Conservation (phyloP, 2,797 vertebrate genomes). For the Acrossocheilus wenchowensis region DNA sequence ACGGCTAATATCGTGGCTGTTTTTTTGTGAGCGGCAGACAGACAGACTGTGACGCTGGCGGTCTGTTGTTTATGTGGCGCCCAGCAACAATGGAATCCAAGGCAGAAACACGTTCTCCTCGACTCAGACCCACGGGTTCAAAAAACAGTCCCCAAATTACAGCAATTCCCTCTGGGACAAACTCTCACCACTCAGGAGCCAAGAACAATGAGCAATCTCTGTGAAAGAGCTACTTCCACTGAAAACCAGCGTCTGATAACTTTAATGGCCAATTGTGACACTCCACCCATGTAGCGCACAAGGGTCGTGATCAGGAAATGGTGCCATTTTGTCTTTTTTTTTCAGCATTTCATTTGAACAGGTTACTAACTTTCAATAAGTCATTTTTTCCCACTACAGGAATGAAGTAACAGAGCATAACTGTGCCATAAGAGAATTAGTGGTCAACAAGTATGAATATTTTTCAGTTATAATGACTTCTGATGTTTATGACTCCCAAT, state of each 20-base stretch:
- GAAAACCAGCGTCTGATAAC: constrained; percentile 11
- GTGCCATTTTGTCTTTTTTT: not conserved
- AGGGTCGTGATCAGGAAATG: not conserved
- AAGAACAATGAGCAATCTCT: constrained; percentile 8
- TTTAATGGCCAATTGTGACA: not conserved
- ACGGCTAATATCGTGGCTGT: constrained; percentile 15
- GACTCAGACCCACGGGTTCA: not conserved
- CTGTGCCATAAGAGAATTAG: not conserved
- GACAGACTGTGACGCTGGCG: not conserved
- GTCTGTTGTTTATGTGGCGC: constrained; percentile 11
- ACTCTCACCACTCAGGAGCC: not conserved
- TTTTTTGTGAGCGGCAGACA: not conserved
- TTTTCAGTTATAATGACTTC: not conserved
- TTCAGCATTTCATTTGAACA: not conserved
- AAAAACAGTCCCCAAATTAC: constrained; percentile 22
- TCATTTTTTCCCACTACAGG: not conserved
- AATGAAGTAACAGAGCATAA: not conserved
- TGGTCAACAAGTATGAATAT: not conserved
- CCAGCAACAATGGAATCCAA: constrained; percentile 25
- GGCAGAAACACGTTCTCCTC: not conserved
- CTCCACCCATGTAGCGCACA: constrained; percentile 13
- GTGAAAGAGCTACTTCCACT: constrained; percentile 5
- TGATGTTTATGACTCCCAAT: not conserved
- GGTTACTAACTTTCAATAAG: not conserved
- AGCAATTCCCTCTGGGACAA: not conserved